These are phyloP conservation scores for Agonopterix arenella DNA, from an alignment of 2,888 invertebrate species.

Conservation along the genomic window DNA sequence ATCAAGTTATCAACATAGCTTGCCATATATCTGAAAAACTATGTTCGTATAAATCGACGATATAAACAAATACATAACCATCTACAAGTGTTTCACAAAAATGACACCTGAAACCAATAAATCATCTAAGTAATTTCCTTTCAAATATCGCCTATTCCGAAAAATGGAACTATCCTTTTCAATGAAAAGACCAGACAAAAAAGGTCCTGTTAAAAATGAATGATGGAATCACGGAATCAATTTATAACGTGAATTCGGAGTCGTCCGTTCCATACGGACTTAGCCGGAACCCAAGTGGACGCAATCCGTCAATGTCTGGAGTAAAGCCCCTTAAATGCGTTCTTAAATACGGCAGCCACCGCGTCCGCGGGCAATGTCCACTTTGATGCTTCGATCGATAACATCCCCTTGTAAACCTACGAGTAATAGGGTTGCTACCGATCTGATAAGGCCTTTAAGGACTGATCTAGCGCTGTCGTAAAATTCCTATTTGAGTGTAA, in stretches of 20 bases:
- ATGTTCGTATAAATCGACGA: no score
- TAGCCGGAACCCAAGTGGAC: conserved; percentile 38
- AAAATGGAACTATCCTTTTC: conserved; percentile 11
- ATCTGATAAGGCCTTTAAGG: no score
- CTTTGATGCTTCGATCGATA: conserved; percentile 44
- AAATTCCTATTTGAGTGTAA: no score
- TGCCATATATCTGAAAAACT: no score
- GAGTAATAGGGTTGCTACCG: no score
- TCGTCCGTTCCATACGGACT: conserved; percentile 20
- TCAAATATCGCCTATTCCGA: no score
- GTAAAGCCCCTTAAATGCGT: conserved; percentile 62
- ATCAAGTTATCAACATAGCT: no score
- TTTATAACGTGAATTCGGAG: conserved; percentile 14
- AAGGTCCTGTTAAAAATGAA: conserved; percentile 19
- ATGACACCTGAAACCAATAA: no score
- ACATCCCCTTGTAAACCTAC: conserved; percentile 16
- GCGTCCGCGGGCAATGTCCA: conserved; percentile 34
- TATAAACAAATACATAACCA: no score
- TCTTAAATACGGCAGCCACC: conserved; percentile 48
- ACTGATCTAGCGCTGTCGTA: no score
- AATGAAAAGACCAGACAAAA: conserved; percentile 17
- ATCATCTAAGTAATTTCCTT: no score
- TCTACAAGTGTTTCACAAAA: no score
- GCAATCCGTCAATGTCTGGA: conserved; percentile 63
- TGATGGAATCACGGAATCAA: conserved; percentile 26